phyloP scores from a whole-genome alignment of 2,888 invertebrate genomes.

The Diogma glabrata region DNA sequence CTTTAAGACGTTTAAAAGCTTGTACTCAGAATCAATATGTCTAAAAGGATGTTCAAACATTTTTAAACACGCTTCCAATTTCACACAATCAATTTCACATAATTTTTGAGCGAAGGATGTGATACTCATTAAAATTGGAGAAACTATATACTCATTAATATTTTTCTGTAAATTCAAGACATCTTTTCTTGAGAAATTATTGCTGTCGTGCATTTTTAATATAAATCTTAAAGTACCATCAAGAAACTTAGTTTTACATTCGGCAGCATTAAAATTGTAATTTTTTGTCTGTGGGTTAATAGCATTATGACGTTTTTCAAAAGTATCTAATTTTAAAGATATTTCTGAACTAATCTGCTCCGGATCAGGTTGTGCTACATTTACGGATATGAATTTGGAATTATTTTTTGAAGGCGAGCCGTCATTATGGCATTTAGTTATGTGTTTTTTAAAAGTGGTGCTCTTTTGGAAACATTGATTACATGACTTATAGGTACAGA shows the following conservation, averaged over 20 bases:
- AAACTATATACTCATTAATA: conserved; percentile 5
- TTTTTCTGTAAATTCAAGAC: background rate
- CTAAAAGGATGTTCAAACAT: conserved; percentile 3
- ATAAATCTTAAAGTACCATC: background rate
- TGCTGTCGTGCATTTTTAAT: background rate
- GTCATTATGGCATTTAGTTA: too few relatives aligned
- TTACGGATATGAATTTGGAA: too few relatives aligned
- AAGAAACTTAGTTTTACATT: conserved; percentile 4
- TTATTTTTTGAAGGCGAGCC: too few relatives aligned
- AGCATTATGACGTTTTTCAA: too few relatives aligned
- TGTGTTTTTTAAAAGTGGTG: too few relatives aligned
- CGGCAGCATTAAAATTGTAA: background rate
- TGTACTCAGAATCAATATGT: background rate
- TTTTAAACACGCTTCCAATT: background rate
- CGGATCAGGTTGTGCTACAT: too few relatives aligned
- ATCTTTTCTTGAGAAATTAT: conserved; percentile 10
- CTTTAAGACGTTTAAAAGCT: background rate
- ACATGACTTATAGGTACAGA: too few relatives aligned
- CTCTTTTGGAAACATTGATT: too few relatives aligned
- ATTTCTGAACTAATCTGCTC: too few relatives aligned
- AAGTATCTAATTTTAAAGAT: too few relatives aligned
- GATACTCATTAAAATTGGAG: background rate
- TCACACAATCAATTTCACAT: background rate
- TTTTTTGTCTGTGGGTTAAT: too few relatives aligned
- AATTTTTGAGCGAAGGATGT: background rate